These are phyloP conservation scores for Naso thynnoides DNA, from an alignment of 2,797 vertebrate species.

Conservation along the genomic window DNA sequence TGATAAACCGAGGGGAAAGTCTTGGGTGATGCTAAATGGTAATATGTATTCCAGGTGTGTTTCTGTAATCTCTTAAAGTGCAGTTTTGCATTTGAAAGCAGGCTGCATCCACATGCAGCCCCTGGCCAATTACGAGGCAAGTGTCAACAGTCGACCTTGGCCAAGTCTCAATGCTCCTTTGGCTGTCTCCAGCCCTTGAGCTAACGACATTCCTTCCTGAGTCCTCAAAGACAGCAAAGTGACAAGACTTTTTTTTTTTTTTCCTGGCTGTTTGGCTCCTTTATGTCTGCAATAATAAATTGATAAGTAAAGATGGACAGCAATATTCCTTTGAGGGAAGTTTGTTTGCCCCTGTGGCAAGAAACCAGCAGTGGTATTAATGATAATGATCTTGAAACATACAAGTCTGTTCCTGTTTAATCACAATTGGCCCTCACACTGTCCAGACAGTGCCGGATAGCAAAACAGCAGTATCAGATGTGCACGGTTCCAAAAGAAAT, in stretches of 20 bases:
- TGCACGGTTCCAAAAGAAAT: background rate
- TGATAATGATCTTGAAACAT: constrained; percentile 19
- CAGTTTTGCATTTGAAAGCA: constrained; percentile 79
- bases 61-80: constrained; percentile 79
- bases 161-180: constrained; percentile 73
- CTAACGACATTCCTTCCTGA: constrained; percentile 55
- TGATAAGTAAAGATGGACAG: constrained; percentile 42
- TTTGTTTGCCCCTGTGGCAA: constrained; percentile 36
- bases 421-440: background rate
- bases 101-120: constrained; percentile 66
- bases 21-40: constrained; percentile 62
- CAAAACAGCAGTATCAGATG: background rate
- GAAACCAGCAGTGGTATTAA: constrained; percentile 16
- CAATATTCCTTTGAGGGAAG: constrained; percentile 18
- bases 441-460: background rate
- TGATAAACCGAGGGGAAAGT: constrained; percentile 58
- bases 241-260: constrained; percentile 10
- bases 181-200: constrained; percentile 64
- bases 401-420: constrained; percentile 19
- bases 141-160: constrained; percentile 77
- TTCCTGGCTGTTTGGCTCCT: constrained; percentile 25
- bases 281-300: constrained; percentile 44
- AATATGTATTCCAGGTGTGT: constrained; percentile 77
- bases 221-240: constrained; percentile 33
- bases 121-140: constrained; percentile 70